Evolutionary conservation across 2,113 vertebrate genomes (phyloP).

Genomic region (Myotis yumanensis): DNA sequence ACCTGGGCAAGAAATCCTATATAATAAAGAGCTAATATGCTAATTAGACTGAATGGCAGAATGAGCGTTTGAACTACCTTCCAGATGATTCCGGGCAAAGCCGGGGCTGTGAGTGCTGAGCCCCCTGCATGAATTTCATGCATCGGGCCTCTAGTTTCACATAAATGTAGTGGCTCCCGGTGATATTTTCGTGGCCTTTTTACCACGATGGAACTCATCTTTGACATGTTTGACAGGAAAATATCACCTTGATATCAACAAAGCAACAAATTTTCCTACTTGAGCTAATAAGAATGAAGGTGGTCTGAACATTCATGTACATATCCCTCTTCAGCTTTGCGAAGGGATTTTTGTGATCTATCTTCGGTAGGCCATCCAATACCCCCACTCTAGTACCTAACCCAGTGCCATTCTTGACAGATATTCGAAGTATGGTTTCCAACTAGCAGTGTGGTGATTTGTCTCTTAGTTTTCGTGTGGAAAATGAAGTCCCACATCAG

Average conservation of each 20-base stretch:
- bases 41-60: no score
- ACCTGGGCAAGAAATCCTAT: neutral
- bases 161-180: neutral
- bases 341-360: neutral
- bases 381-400: neutral
- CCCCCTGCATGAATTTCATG: no score
- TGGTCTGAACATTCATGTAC: neutral
- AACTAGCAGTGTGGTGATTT: neutral
- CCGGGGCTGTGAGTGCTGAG: no score
- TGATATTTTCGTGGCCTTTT: neutral
- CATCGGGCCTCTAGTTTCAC: neutral
- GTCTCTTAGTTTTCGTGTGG: neutral
- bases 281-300: neutral
- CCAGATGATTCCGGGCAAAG: no score
- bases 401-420: neutral
- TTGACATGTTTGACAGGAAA: constrained; percentile 5
- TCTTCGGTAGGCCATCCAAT: neutral
- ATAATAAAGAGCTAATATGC: no score
- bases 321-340: neutral
- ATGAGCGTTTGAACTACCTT: no score
- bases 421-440: constrained; percentile 23
- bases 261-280: neutral
- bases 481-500: constrained; percentile 54
- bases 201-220: neutral
- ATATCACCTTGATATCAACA: neutral